Base-by-base conservation (phyloP, 2,113 vertebrate genomes). In the Misgurnus anguillicaudatus region DNA sequence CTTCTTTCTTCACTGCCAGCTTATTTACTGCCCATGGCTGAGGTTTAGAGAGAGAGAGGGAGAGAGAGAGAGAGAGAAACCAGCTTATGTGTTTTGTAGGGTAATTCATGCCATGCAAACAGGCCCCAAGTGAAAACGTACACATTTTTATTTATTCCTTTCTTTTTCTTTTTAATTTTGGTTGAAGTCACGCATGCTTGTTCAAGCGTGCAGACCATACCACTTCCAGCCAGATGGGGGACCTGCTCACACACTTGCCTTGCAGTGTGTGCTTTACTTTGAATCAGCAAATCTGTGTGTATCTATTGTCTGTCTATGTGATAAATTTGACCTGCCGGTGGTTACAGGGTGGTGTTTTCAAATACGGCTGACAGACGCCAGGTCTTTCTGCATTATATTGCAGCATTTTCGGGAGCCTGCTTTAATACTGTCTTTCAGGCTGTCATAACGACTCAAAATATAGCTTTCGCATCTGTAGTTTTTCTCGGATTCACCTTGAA, bases 11-110 rank as follows among this genome's bases (percentile, higher is more conserved):
- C 86, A 85, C 81, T 80, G 83, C 87, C 83, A 85, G 85, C 87
- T 89, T 90, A 89, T 91, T 91, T 89, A 92, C 89, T 89, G 89
- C 83, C 88, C 79, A 86, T 79, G 87, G 87, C 41, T 62, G 72
- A 74, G 72, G 38, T 86, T 90, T 80, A 47, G 75, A 79, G 80
- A 81, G 78, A 84, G 85, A 79, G 86, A 87, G 85, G 74, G 83
- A 83, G 11, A 77, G 39, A 77, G 74, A 57, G 53, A 57, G 42
- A 45, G 42, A 45, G 3, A 45, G 42, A 45, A 2, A 45, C 41
- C 71, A 69, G 62, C 36, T 74, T 11, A 70, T 75, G 48, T 9
- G 24, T 57, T 79, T 74, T 68, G 51, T 58, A 36, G 65, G 51
- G 71, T 80, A 51, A 72, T 77, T 66, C 53, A 69, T 76, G 38